phyloP scores from a whole-genome alignment of 1,140 invertebrate genomes.

The Laodelphax striatellus region DNA sequence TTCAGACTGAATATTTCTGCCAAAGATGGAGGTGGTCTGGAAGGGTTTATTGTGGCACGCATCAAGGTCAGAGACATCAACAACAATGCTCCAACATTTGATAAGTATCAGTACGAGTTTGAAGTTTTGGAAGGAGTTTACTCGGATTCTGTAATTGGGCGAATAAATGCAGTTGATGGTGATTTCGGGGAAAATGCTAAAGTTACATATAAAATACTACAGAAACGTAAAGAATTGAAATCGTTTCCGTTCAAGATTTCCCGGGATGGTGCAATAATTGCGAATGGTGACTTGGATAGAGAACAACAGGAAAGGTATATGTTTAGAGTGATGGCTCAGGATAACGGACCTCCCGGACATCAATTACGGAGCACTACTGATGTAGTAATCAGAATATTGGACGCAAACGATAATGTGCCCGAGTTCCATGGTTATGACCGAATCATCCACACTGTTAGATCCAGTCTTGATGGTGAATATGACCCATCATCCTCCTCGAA shows the following conservation, averaged over 20 bases:
- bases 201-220: constrained; percentile 54
- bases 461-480: constrained; percentile 4
- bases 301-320: constrained; percentile 58
- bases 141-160: constrained; percentile 54
- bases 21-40: constrained; percentile 58
- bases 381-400: constrained; percentile 65
- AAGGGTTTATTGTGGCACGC: constrained; percentile 53
- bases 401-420: constrained; percentile 59
- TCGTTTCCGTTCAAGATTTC: constrained; percentile 60
- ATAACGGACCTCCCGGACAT: constrained; percentile 48
- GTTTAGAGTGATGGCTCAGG: constrained; percentile 60
- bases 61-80: constrained; percentile 67
- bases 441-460: constrained; percentile 11
- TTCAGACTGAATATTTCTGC: constrained; percentile 67
- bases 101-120: constrained; percentile 69
- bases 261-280: constrained; percentile 57
- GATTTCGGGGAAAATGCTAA: constrained; percentile 67
- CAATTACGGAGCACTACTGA: constrained; percentile 55
- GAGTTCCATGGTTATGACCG: constrained; percentile 55
- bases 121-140: constrained; percentile 68
- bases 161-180: constrained; percentile 59
- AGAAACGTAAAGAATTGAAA: constrained; percentile 39
- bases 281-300: constrained; percentile 65
- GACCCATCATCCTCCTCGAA: not conserved
- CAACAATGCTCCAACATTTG: constrained; percentile 73